Percentiles rank a stretch among this genome's conserved stretches.
phyloP scores from a whole-genome alignment of 2,113 vertebrate species.

The Albula goreensis region DNA sequence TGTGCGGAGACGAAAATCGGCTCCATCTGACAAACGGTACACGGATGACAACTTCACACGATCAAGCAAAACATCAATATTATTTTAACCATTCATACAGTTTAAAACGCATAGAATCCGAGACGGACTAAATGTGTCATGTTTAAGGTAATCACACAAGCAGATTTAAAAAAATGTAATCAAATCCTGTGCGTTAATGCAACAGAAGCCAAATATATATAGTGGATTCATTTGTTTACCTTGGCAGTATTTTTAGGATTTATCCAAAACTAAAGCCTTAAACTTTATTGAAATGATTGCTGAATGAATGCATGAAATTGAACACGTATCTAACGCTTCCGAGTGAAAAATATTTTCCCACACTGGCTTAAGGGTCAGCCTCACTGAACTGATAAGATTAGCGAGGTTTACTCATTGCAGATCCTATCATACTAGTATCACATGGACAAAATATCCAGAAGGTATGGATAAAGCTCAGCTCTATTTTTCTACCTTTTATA shows the following conservation, averaged over 20 bases:
- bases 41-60: too few species aligned
- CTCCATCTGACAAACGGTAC: neutral
- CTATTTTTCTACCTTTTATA: neutral
- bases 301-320: constrained; percentile 48
- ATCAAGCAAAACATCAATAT: too few species aligned
- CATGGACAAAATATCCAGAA: neutral
- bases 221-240: too few species aligned
- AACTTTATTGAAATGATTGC: constrained; percentile 17
- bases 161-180: too few species aligned
- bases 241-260: constrained; percentile 28
- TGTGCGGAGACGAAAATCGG: neutral
- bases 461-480: too few species aligned
- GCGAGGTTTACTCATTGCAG: constrained; percentile 47
- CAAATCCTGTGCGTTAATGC: too few species aligned
- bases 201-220: too few species aligned
- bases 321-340: neutral
- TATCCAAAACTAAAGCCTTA: constrained; percentile 21
- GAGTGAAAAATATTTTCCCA: constrained; percentile 68
- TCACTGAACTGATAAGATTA: constrained; percentile 80
- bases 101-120: too few species aligned
- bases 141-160: too few species aligned
- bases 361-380: constrained; percentile 69
- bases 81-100: too few species aligned
- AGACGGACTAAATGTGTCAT: too few species aligned
- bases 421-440: neutral